Evolutionary conservation across 2,113 vertebrate genomes (phyloP).

Genomic region (Cepphus grylle): DNA sequence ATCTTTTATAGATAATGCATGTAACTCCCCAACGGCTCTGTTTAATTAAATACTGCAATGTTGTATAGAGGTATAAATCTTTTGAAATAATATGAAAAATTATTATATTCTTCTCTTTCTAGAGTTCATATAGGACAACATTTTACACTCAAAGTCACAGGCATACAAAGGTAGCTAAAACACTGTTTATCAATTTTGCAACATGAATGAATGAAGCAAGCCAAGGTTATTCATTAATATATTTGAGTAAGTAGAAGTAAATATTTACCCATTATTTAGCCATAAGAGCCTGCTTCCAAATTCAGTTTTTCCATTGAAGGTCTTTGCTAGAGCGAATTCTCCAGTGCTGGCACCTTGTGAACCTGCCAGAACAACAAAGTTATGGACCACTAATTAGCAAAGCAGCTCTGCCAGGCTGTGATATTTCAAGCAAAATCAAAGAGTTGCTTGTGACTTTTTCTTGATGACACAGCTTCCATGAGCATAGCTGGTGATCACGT

Average conservation of each 20-base stretch:
- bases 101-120: background rate
- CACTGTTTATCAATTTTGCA: background rate
- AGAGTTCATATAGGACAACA: background rate
- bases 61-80: background rate
- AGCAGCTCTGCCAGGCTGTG: background rate
- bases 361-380: background rate
- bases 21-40: background rate
- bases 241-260: background rate
- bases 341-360: background rate
- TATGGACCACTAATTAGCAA: background rate
- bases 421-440: background rate
- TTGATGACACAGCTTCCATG: background rate
- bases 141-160: background rate
- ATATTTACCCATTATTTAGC: background rate
- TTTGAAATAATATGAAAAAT: background rate
- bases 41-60: background rate
- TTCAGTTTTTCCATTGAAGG: background rate
- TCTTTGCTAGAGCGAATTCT: background rate
- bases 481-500: background rate
- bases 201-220: background rate
- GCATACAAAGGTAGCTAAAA: background rate
- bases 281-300: background rate
- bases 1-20: background rate
- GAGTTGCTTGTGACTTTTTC: background rate
- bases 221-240: background rate